phyloP scores from a whole-genome alignment of 2,113 vertebrate species.

The Pedetes capensis region DNA sequence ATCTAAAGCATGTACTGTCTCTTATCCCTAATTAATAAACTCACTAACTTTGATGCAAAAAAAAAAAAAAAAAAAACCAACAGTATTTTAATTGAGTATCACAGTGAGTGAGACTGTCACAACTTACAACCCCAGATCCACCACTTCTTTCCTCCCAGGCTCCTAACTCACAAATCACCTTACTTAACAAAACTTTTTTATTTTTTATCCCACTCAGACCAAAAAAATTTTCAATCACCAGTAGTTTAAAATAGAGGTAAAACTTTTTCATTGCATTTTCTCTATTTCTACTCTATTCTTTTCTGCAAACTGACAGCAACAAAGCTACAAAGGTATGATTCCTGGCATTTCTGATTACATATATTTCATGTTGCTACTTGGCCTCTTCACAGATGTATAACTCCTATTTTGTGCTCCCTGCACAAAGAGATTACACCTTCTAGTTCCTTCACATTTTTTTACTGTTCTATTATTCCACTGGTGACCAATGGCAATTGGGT shows the following conservation, averaged over 20 bases:
- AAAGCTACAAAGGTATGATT: not conserved
- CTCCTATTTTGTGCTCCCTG: not conserved
- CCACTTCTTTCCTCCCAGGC: not conserved
- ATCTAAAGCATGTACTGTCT: too few relatives aligned
- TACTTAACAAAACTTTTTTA: not conserved
- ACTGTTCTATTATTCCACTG: not conserved
- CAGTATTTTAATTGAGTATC: not conserved
- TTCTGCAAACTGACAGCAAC: not conserved
- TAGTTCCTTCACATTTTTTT: not conserved
- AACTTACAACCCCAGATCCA: not conserved
- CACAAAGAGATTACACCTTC: not conserved
- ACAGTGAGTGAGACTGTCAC: not conserved
- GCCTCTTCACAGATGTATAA: not conserved
- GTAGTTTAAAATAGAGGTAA: not conserved
- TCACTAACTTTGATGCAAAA: too few relatives aligned
- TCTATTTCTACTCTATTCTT: not conserved
- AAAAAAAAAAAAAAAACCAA: too few relatives aligned
- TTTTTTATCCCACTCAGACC: conserved; percentile 24
- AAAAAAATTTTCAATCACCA: conserved; percentile 34
- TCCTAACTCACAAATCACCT: not conserved
- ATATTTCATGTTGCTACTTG: not conserved
- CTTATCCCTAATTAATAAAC: too few relatives aligned
- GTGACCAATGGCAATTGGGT: not conserved
- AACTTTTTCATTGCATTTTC: conserved; percentile 11
- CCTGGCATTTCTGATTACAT: not conserved